Base-by-base conservation (phyloP, 2,797 vertebrate genomes). In the Crossoptilon crossoptilon region DNA sequence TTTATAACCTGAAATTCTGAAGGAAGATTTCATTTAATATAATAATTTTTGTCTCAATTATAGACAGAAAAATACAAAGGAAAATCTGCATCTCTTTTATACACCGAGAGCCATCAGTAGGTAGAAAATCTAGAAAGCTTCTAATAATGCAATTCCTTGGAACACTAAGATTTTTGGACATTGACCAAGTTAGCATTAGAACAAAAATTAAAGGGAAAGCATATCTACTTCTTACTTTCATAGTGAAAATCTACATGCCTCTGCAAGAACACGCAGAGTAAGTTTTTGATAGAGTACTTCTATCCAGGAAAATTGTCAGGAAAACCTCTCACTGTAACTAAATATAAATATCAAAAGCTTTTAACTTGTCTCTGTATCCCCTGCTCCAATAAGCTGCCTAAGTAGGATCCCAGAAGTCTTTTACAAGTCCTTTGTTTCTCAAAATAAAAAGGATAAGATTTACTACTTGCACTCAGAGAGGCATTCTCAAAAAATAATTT, bases 191-290 rank as follows among this genome's bases (percentile, higher is more conserved):
- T 35, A 9, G 1, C 14, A 22, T 21, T 29, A 33, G 17, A 8
- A 33, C 8, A 58, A 71, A 74, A 44, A 59, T 0, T 8, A 68
- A 5, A 7, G 14, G 8, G 15, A 71, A 90, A 16, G 17, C 11
- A 27, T 51, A 83, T 74, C 18, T 43, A 35, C 6, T 16, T 71
- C 55, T 74, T 51, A 24, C 1, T n/a, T 41, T 49, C 10, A 62
- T 10, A 33, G 4, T 48, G 39, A 17, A 37, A 58, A 1, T 69
- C 37, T 9, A 35, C 3, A 16, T 10, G 1, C 1, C 11, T 33
- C 14, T 69, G 3, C 31, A 81, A 27, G 27, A 87, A 75, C 14
- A 33, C 6, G 9, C 3, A 22, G 16, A 31, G 43, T 33, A 33
- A 39, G 56, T 56, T 81, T 19, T 10, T 41, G 70, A 64, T 26